Conservation (phyloP, 2,113 vertebrate genomes). For the Tringa solitaria region DNA sequence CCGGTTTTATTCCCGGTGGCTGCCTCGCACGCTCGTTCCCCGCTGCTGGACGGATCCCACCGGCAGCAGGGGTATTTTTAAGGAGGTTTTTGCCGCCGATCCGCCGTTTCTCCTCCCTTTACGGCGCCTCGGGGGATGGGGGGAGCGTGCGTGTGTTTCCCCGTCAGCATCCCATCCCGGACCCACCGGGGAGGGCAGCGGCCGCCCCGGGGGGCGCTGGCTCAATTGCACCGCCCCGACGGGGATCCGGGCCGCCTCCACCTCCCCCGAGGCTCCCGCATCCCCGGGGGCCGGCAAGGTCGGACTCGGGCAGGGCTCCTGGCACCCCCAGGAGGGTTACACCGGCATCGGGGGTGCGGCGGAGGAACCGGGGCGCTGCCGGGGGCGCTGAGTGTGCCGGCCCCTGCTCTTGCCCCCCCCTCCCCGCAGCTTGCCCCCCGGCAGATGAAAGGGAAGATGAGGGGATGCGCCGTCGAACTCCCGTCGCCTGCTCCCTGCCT, state of each 20-base stretch:
- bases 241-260: background rate
- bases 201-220: background rate
- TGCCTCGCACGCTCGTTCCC: background rate
- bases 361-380: background rate
- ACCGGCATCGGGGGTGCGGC: rapidly evolving
- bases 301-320: background rate
- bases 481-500: background rate
- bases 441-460: background rate
- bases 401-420: background rate
- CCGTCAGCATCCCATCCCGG: background rate
- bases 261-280: background rate
- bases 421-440: background rate
- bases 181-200: background rate
- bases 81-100: background rate
- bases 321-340: background rate
- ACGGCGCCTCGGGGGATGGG: background rate
- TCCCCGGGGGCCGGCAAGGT: background rate
- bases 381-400: background rate
- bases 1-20: too few relatives aligned
- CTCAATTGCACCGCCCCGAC: background rate
- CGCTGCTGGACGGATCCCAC: background rate
- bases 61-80: background rate
- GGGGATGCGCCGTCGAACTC: rapidly evolving
- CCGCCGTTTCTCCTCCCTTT: background rate
- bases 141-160: rapidly evolving